A percentile compares a stretch with the other conserved stretches of the same genome.
Evolutionary conservation across 2,888 invertebrate species (phyloP).

Genomic region (Cosmopolites sordidus): DNA sequence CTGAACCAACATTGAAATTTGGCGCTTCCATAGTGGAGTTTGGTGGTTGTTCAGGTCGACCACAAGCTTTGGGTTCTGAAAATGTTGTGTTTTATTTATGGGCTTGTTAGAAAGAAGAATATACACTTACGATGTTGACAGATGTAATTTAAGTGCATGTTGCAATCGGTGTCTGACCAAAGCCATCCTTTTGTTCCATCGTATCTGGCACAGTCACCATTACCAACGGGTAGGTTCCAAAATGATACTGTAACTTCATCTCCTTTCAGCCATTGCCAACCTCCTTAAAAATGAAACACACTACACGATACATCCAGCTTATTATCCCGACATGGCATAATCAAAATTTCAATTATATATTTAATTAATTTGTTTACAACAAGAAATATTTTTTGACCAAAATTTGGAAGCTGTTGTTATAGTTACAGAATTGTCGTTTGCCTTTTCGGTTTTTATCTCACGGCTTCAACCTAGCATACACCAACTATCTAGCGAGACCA

Average conservation of each 20-base stretch:
- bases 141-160: constrained; percentile 78
- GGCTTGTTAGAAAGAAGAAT: background rate
- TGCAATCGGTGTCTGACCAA: constrained; percentile 90
- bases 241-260: constrained; percentile 86
- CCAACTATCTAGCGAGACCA: too few species aligned
- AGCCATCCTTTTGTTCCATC: constrained; percentile 93
- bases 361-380: too few species aligned
- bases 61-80: constrained; percentile 83
- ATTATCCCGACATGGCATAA: too few species aligned
- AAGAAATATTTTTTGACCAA: too few species aligned
- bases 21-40: constrained; percentile 82
- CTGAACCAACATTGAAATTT: constrained; percentile 75
- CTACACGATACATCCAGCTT: constrained; percentile 6
- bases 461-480: too few species aligned
- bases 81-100: constrained; percentile 3
- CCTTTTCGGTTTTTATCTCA: too few species aligned
- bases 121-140: constrained; percentile 88
- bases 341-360: too few species aligned
- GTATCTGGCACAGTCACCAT: constrained; percentile 82
- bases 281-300: constrained; percentile 42
- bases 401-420: too few species aligned
- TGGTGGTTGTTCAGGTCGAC: constrained; percentile 87
- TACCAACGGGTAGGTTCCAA: constrained; percentile 83
- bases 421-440: too few species aligned
- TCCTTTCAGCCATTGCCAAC: constrained; percentile 89